A percentile compares a stretch with the other conserved stretches of the same genome.
phyloP scores from a whole-genome alignment of 2,888 invertebrate genomes.

The Xestoiulus laeticollis region DNA sequence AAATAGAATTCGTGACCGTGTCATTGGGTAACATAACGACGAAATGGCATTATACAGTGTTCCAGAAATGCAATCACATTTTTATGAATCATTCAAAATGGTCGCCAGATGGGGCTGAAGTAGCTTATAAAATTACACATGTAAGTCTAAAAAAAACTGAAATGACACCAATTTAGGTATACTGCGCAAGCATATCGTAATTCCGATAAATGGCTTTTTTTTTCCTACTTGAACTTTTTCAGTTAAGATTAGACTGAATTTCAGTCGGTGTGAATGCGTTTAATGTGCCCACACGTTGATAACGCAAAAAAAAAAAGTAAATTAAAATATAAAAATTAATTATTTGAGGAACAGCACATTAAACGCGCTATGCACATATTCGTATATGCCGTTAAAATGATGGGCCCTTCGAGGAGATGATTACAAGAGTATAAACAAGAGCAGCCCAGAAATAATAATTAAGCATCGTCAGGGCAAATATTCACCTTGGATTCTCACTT shows the following conservation, averaged over 20 bases:
- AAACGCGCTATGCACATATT: not conserved
- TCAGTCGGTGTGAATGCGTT: not conserved
- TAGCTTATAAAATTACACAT: too few relatives aligned
- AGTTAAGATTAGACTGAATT: not conserved
- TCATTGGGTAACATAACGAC: too few relatives aligned
- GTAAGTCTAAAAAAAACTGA: too few relatives aligned
- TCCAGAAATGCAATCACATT: too few relatives aligned
- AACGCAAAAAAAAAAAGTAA: not conserved
- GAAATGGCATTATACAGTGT: too few relatives aligned
- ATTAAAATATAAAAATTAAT: slow-evolving; percentile 15
- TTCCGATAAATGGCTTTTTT: not conserved
- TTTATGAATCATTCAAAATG: too few relatives aligned
- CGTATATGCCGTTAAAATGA: not conserved
- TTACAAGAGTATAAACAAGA: not conserved
- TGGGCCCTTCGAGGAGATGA: not conserved
- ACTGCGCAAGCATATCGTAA: too few relatives aligned
- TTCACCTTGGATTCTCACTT: slow-evolving; percentile 25
- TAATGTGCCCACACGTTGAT: not conserved
- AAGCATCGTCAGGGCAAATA: not conserved
- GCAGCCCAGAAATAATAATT: not conserved
- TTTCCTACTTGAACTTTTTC: not conserved
- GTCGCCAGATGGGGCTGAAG: too few relatives aligned
- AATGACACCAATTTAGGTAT: too few relatives aligned
- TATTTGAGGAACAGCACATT: not conserved
- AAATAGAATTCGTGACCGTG: too few relatives aligned